Evolutionary conservation across 2,113 vertebrate genomes (phyloP).

Genomic region (Psammodynastes pulverulentus): DNA sequence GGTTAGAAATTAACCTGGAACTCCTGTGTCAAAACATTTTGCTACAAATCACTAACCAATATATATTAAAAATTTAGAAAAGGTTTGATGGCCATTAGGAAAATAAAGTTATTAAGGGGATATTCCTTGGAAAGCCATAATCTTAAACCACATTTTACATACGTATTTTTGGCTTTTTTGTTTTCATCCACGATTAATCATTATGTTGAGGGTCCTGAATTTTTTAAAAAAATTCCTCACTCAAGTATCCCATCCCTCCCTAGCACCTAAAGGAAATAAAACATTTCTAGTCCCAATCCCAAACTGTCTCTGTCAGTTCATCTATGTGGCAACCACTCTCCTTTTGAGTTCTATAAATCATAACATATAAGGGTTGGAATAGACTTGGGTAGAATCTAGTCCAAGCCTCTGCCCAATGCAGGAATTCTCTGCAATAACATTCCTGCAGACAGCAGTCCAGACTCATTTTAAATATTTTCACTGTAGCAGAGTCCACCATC

Average conservation of each 20-base stretch:
- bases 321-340: not conserved
- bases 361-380: not conserved
- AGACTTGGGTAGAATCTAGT: not conserved
- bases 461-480: not conserved
- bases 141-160: not conserved
- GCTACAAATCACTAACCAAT: not conserved
- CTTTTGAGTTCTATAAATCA: not conserved
- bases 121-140: not conserved
- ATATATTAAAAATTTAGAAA: not conserved
- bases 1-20: not conserved
- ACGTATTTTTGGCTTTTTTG: not conserved
- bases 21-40: not conserved
- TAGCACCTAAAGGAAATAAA: not conserved
- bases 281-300: not conserved
- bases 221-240: not conserved
- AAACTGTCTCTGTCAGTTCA: not conserved
- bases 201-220: not conserved
- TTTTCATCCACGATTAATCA: not conserved
- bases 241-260: not conserved
- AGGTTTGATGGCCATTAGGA: not conserved
- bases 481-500: not conserved
- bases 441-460: not conserved
- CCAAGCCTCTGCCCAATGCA: not conserved
- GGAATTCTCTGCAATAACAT: not conserved
- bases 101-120: not conserved